Percentiles rank a stretch among this genome's conserved stretches.
phyloP scores from a whole-genome alignment of 2,113 vertebrate species.

The Mastomys natalensis region DNA sequence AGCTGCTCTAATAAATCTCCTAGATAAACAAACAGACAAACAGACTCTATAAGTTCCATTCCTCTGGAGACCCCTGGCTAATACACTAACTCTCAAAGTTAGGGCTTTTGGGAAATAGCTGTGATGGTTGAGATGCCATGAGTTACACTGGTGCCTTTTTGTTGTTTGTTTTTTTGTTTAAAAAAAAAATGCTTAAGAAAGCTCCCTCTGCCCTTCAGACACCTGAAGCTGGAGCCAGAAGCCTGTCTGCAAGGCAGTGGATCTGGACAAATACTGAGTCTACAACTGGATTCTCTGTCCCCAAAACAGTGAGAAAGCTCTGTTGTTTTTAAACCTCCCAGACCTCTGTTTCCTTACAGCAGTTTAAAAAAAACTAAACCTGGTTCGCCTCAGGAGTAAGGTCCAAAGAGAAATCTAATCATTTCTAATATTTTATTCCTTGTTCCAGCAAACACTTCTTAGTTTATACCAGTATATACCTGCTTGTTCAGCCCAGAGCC shows the following conservation, averaged over 20 bases:
- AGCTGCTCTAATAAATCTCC: background rate
- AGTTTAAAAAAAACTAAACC: background rate
- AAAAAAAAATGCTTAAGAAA: background rate
- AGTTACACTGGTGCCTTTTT: background rate
- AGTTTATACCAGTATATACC: background rate
- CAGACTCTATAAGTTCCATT: background rate
- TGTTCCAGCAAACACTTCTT: background rate
- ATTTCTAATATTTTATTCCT: conserved; percentile 4
- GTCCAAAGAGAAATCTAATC: conserved; percentile 17
- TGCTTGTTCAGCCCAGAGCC: background rate
- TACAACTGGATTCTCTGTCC: background rate
- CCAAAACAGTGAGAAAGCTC: background rate
- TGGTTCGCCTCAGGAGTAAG: background rate
- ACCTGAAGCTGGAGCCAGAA: background rate
- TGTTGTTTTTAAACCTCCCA: background rate
- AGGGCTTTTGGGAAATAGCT: background rate
- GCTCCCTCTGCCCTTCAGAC: background rate
- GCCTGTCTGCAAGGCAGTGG: background rate
- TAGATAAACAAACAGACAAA: background rate
- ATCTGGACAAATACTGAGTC: background rate
- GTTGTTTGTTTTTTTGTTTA: too few relatives aligned
- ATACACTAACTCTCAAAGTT: background rate
- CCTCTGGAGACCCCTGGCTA: background rate
- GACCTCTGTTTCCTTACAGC: background rate
- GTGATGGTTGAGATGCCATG: background rate